Evolutionary conservation across 2,797 vertebrate genomes (phyloP), one percentile per base, ranked within the genome.

Genomic region (Otolemur crassicaudatus): DNA sequence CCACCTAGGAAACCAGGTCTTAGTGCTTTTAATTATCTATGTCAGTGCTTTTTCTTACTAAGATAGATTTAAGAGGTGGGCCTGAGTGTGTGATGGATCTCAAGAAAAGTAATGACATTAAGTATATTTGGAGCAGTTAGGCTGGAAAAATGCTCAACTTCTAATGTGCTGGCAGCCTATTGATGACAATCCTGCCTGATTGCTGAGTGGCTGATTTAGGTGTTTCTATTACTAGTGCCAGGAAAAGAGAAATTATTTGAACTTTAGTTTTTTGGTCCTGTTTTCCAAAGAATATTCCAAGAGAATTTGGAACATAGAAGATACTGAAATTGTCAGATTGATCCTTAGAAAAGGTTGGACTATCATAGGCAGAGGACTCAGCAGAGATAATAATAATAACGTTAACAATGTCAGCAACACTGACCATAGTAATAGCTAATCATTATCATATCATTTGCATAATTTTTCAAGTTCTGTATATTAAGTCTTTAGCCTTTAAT

Each of bases 191-290:
- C 69, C 70, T 4, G 4, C 31, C 31, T 90, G 37, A 43, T 56
- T 69, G 17, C 46, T 65, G 29, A 94, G 49, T 87, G n/a, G 13
- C 60, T 89, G 80, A 82, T 83, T 46, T 89, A 49, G 63, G 34
- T 14, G 20, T 94, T 43, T 90, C 81, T 88, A 13, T 82, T 73
- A 77, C 77, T 56, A 80, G 60, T 87, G 16, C 22, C 77, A 95
- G 49, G 61, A 84, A 82, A 82, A 94, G 37, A 20, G 61, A 73
- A 91, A 58, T 84, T 34, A 86, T 63, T 90, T 63, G 29, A 95
- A 80, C 76, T 61, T 12, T 0, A 81, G 13, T 91, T 93, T 90
- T 40, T 81, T 90, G 56, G 43, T 83, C 73, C 13, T 20, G 2
- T 80, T 65, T 87, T 94, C 67, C 60, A 84, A 49, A 94, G 84